Evolutionary conservation across 2,888 invertebrate genomes (phyloP), one percentile per base, ranked within the genome.

Genomic region (Dryadula phaetusa): DNA sequence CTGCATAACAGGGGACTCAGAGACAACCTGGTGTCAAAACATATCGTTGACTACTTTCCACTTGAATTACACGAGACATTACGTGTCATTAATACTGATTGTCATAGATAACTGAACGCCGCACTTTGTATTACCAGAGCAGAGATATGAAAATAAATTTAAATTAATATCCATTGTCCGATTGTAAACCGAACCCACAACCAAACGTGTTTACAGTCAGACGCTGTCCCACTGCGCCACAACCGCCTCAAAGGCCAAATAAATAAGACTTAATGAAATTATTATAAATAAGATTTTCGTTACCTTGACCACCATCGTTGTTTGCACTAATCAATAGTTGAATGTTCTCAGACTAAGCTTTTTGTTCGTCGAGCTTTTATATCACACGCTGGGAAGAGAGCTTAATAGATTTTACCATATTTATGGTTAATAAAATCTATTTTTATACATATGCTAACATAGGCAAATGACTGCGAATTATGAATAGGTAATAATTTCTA

Each of bases 231-330:
- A 42, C 42, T 16, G 42, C 7, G 16, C 42, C n/a, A 42, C 42
- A 16, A 42, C 2, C 5, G 7, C 16, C n/a, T 40, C 3, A 40
- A n/a, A n/a, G n/a, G n/a, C n/a, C n/a, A n/a, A n/a, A 40, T n/a
- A 40, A 40, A 40, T n/a, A 40, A 34, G 1, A 34, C 34, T 40
- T n/a, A 40, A 40, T 2, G 14, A n/a, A 18, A 47, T 47, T 8
- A 12, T 47, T 47, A 37, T 12, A n/a, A 46, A 10, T 8, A n/a
- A 18, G 18, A 14, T 20, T 40, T 3, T 14, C 20, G 32, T 37
- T 70, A 74, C 74, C 74, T 74, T 74, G 40, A 68, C 69, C 63
- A 66, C 66, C 74, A 73, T 70, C 69, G 70, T 54, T 69, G 28
- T 42, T 61, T 64, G 54, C 34, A 22, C 52, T 52, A 47, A 34